Evolutionary conservation across 2,888 invertebrate genomes (phyloP).

Genomic region (Chromoteleia sp.): DNA sequence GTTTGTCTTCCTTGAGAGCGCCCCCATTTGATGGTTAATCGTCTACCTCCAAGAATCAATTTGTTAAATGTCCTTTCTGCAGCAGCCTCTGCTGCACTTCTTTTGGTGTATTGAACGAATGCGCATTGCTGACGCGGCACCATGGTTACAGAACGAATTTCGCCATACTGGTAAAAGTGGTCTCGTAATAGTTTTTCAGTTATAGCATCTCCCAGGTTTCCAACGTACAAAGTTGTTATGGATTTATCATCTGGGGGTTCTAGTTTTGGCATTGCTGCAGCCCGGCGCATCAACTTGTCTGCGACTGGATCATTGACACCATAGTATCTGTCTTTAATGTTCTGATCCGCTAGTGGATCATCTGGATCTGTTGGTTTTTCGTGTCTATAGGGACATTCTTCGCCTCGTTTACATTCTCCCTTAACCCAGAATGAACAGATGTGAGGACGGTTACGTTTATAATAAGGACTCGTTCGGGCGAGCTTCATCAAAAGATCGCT

Average conservation of each 20-base stretch:
- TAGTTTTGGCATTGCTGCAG: slow-evolving; percentile 96
- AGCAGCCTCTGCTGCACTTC: slow-evolving; percentile 96
- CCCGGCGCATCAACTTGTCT: slow-evolving; percentile 95
- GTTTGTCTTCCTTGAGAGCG: slow-evolving; percentile 93
- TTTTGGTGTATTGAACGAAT: slow-evolving; percentile 97
- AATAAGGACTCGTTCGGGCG: slow-evolving; percentile 97
- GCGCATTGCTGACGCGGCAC: slow-evolving; percentile 98
- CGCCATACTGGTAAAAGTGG: slow-evolving; percentile 99
- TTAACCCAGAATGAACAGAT: slow-evolving; percentile 99
- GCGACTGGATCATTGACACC: slow-evolving; percentile 98
- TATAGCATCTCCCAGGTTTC: slow-evolving; percentile 95
- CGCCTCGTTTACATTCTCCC: slow-evolving; percentile 97
- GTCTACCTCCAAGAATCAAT: slow-evolving; percentile 92
- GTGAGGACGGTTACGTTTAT: slow-evolving; percentile 97
- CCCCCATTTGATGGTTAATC: slow-evolving; percentile 99
- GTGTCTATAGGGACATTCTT: slow-evolving; percentile 98
- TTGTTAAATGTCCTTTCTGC: slow-evolving; percentile 98
- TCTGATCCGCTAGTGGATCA: slow-evolving; percentile 97
- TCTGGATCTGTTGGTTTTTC: slow-evolving; percentile 99
- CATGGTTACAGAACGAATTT: slow-evolving; percentile 96
- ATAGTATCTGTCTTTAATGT: slow-evolving; percentile 97
- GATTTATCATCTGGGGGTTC: slow-evolving; percentile 98
- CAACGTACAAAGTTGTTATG: slow-evolving; percentile 99
- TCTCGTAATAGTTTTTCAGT: slow-evolving; percentile 96
- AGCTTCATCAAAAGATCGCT: slow-evolving; percentile 94